These are phyloP conservation scores for Thermophis baileyi DNA, from an alignment of 2,113 vertebrate genomes.

Conservation along the genomic window DNA sequence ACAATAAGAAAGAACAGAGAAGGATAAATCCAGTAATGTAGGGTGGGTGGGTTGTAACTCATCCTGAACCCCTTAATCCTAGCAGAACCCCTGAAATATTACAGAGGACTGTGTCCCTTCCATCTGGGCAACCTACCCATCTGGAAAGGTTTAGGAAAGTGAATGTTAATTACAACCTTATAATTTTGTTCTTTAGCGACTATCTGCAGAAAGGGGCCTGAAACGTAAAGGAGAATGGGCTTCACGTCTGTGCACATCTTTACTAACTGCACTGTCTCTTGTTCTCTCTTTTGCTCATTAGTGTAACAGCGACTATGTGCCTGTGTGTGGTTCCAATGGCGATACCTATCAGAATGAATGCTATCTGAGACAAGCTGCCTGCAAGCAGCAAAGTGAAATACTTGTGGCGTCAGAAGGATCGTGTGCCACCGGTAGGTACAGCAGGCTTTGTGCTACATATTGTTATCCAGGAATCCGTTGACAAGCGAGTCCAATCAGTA, in stretches of 20 bases:
- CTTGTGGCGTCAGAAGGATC: conserved; percentile 89
- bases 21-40: neutral
- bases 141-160: neutral
- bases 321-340: conserved; percentile 96
- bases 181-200: no score
- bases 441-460: accelerated
- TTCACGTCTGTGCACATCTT: accelerated
- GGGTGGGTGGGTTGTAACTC: neutral
- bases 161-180: neutral
- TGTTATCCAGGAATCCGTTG: accelerated
- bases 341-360: conserved; percentile 98
- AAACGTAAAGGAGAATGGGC: accelerated
- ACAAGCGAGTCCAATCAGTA: neutral
- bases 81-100: neutral
- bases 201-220: neutral
- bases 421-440: conserved; percentile 85
- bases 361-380: conserved; percentile 93
- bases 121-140: neutral
- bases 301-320: conserved; percentile 97
- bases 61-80: neutral
- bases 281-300: conserved; percentile 54
- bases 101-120: neutral
- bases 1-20: neutral
- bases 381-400: conserved; percentile 96
- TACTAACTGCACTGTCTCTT: conserved; percentile 8